Percentiles rank a stretch among this genome's conserved stretches.
Evolutionary conservation across 2,888 invertebrate species (phyloP).

Genomic region (Marasmarcha lunaedactyla): DNA sequence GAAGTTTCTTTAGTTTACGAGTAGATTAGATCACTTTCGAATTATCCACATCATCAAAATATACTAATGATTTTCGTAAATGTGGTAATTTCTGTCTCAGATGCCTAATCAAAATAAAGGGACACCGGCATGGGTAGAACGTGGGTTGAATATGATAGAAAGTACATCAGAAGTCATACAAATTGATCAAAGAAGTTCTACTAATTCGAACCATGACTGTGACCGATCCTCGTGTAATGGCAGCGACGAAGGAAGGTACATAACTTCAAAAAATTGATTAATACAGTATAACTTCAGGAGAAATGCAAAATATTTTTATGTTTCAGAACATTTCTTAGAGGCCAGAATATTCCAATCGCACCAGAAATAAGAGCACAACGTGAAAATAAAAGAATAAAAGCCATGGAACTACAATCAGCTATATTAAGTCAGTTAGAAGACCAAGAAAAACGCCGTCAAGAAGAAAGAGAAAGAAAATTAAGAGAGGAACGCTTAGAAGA

Average conservation of each 20-base stretch:
- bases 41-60: no score
- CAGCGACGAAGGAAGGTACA: constrained; percentile 58
- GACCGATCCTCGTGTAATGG: constrained; percentile 57
- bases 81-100: constrained; percentile 25
- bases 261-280: no score
- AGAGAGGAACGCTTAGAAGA: constrained; percentile 88
- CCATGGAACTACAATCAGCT: constrained; percentile 87
- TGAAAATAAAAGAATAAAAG: constrained; percentile 84
- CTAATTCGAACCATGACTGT: constrained; percentile 52
- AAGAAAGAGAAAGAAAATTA: constrained; percentile 80
- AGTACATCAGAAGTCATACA: constrained; percentile 66
- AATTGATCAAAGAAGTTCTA: constrained; percentile 67
- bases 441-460: constrained; percentile 78
- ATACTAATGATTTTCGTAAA: no score
- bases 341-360: constrained; percentile 88
- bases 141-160: constrained; percentile 66
- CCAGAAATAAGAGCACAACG: constrained; percentile 83
- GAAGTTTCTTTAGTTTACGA: no score
- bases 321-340: constrained; percentile 79
- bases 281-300: no score
- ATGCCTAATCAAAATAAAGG: constrained; percentile 63
- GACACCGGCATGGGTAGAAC: constrained; percentile 69
- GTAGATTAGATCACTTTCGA: no score
- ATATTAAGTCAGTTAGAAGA: constrained; percentile 89
- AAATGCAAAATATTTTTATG: constrained; percentile 13